Conservation (phyloP, 2,888 invertebrate genomes). For the Cheilosia urbana region DNA sequence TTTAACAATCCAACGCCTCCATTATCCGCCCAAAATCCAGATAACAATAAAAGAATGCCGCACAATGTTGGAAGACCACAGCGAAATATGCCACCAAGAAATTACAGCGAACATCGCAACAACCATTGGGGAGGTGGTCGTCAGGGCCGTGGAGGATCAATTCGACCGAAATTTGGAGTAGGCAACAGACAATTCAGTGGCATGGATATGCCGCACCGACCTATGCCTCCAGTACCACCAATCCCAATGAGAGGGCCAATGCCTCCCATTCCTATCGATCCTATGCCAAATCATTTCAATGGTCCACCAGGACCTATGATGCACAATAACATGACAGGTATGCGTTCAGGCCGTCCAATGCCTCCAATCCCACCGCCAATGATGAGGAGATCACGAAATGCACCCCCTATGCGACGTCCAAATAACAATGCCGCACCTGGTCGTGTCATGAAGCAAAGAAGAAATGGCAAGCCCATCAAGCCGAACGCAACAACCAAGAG, state of each 20-base stretch:
- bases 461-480: constrained; percentile 79
- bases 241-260: constrained; percentile 76
- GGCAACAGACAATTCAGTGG: constrained; percentile 56
- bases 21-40: constrained; percentile 68
- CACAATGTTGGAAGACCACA: constrained; percentile 51
- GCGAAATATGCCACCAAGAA: constrained; percentile 77
- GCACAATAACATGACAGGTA: constrained; percentile 68
- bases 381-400: constrained; percentile 72
- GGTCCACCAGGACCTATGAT: constrained; percentile 77
- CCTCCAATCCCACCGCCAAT: constrained; percentile 77
- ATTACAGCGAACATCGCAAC: constrained; percentile 63
- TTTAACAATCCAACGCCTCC: constrained; percentile 81
- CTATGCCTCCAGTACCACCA: constrained; percentile 77
- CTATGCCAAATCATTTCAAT: constrained; percentile 59
- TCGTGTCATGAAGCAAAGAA: constrained; percentile 79
- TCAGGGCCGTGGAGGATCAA: constrained; percentile 49
- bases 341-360: constrained; percentile 76
- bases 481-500: constrained; percentile 79
- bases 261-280: constrained; percentile 75
- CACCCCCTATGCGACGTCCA: constrained; percentile 76
- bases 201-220: constrained; percentile 74
- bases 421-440: constrained; percentile 74
- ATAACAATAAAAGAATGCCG: constrained; percentile 37
- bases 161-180: constrained; percentile 51
- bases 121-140: constrained; percentile 57